phyloP scores from a whole-genome alignment of 2,113 vertebrate species.

The Triplophysa tibetana region DNA sequence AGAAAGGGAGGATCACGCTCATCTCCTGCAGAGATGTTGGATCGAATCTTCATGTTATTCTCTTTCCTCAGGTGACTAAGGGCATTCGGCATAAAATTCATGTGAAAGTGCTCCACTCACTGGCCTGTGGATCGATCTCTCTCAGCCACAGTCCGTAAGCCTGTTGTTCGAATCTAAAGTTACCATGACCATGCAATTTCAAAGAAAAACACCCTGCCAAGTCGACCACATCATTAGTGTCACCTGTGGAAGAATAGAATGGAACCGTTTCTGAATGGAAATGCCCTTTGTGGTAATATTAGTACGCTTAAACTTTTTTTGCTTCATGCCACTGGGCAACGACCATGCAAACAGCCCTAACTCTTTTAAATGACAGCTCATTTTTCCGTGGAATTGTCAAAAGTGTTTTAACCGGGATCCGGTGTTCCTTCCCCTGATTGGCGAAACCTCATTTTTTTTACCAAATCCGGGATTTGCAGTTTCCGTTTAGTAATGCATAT shows the following conservation, averaged over 20 bases:
- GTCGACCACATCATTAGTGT: conserved; percentile 46
- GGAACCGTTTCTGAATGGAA: conserved; percentile 40
- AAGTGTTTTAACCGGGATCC: background rate
- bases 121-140: background rate
- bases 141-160: background rate
- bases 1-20: conserved; percentile 29
- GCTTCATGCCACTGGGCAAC: conserved; percentile 39
- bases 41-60: conserved; percentile 55
- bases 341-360: conserved; percentile 8
- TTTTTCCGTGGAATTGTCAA: conserved; percentile 26
- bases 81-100: conserved; percentile 34
- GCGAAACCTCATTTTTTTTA: conserved; percentile 10
- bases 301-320: background rate
- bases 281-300: conserved; percentile 28
- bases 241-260: conserved; percentile 15
- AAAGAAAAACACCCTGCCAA: background rate
- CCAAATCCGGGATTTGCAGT: conserved; percentile 52
- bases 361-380: conserved; percentile 35
- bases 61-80: conserved; percentile 53
- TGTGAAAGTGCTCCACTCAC: conserved; percentile 44
- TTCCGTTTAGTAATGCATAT: conserved; percentile 50
- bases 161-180: conserved; percentile 4
- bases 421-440: conserved; percentile 7
- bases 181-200: conserved; percentile 17
- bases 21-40: conserved; percentile 56